Percentiles rank a stretch among this genome's conserved stretches.
These are phyloP conservation scores for Centruroides sculpturatus DNA, from an alignment of 1,140 invertebrate genomes.

Conservation along the genomic window DNA sequence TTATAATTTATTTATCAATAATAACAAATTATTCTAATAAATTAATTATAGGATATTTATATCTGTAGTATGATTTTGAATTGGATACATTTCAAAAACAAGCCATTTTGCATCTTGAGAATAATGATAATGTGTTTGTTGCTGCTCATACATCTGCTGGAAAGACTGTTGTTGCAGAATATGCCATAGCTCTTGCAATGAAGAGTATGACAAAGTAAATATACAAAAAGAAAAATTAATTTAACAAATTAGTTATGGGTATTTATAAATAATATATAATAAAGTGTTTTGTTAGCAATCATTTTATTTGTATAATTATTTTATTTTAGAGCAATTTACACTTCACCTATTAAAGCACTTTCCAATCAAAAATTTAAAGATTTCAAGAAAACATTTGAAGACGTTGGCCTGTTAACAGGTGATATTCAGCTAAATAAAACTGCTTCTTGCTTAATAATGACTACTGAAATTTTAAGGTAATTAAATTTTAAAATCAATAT, in stretches of 20 bases:
- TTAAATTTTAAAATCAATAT: no score
- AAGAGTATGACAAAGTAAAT: constrained; percentile 74
- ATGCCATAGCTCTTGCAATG: constrained; percentile 80
- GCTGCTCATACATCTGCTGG: constrained; percentile 98
- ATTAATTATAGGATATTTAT: constrained; percentile 1
- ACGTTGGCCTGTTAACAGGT: constrained; percentile 35
- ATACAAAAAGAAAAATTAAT: background rate
- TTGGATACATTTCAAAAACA: constrained; percentile 94
- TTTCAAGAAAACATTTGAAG: constrained; percentile 53
- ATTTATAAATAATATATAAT: no score
- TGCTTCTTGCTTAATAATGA: constrained; percentile 95
- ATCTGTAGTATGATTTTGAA: constrained; percentile 65
- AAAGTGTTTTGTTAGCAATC: no score
- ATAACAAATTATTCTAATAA: no score
- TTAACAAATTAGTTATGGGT: no score
- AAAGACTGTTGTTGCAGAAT: constrained; percentile 98
- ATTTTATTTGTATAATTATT: background rate
- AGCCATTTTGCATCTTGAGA: constrained; percentile 86
- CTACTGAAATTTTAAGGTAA: constrained; percentile 86
- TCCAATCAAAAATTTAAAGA: constrained; percentile 99
- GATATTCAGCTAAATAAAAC: constrained; percentile 80
- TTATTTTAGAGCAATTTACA: constrained; percentile 77
- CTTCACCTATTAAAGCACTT: constrained; percentile 96
- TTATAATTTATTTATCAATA: no score
- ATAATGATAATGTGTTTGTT: constrained; percentile 90